Base-by-base conservation (phyloP, 2,888 invertebrate species). In the Apocheima hispidaria region DNA sequence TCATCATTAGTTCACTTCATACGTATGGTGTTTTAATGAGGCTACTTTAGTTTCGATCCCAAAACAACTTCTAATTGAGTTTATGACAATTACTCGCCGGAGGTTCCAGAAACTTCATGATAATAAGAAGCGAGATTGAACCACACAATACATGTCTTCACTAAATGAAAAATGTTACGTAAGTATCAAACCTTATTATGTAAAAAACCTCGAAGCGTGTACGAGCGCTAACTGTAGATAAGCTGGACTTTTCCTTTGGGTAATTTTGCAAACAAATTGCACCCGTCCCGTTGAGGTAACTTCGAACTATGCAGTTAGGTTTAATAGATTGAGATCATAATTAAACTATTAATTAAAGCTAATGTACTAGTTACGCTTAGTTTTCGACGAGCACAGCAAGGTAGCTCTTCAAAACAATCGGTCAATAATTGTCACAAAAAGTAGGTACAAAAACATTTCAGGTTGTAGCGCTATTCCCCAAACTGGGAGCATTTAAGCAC, bases 251-350 rank as follows among this genome's bases (percentile, higher is more conserved):
- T 64, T 49, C 58, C 55, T 59, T 26, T 21, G 40, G 60, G 48
- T 54, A 65, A 61, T 60, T 62, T 63, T 43, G 60, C 52, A 64
- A 64, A 60, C 53, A 57, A 54, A 61, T 51, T 58, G 53, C 63
- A 66, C 35, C 35, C n/a, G 40, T 44, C 12, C 16, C 63, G 60
- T 60, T 59, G 23, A 55, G 50, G 58, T 65, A 49, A 23, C 41
- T 12, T 9, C 28, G 9, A 53, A 44, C 23, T 2, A 12, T 23
- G 23, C n/a, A n/a, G 10, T 1, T 30, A 30, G 30, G 1, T 1
- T 10, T 30, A 10, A n/a, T 30, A 30, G 1, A 14, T n/a, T 14
- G 14, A 35, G 14, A 35, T 35, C 14, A n/a, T 4, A n/a, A 35
- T n/a, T 35, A 2, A 35, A 14, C n/a, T 2, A 16, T 3, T 26